Percentiles rank a stretch among this genome's conserved stretches.
phyloP scores from a whole-genome alignment of 2,888 invertebrate species.

The Andrena praecox region DNA sequence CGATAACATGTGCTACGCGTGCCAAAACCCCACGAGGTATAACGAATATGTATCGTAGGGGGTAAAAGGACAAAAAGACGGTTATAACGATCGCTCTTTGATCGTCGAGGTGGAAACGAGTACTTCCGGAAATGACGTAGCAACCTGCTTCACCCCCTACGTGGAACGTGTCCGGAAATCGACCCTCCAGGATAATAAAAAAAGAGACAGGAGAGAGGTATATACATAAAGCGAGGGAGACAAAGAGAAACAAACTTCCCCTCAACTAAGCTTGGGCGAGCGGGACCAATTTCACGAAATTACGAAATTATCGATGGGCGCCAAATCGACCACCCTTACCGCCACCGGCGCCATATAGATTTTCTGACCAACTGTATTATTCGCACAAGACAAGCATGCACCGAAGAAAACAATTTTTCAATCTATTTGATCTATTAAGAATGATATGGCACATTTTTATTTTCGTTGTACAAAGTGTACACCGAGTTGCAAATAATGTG shows the following conservation, averaged over 20 bases:
- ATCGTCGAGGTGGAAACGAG: constrained; percentile 55
- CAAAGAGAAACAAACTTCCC: constrained; percentile 45
- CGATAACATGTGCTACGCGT: no score
- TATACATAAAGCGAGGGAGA: constrained; percentile 23
- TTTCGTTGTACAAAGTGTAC: no score
- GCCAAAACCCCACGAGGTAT: background rate
- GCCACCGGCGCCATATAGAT: constrained; percentile 27
- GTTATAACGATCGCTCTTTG: constrained; percentile 42
- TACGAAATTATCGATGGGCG: constrained; percentile 73
- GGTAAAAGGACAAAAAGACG: constrained; percentile 19
- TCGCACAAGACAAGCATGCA: constrained; percentile 34
- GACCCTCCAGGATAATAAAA: constrained; percentile 68
- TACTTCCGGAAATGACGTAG: constrained; percentile 82
- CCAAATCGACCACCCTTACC: constrained; percentile 51
- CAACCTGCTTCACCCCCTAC: constrained; percentile 73
- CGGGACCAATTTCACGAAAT: constrained; percentile 76
- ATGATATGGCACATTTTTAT: background rate
- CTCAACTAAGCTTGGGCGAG: constrained; percentile 44
- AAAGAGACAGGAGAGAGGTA: constrained; percentile 18
- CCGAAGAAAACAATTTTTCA: constrained; percentile 12
- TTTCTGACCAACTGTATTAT: constrained; percentile 58
- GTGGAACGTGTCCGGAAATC: constrained; percentile 76
- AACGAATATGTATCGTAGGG: background rate
- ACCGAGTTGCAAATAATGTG: no score
- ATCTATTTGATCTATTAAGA: background rate